Base-by-base conservation (phyloP, 2,888 invertebrate genomes). In the Meteorus colon region DNA sequence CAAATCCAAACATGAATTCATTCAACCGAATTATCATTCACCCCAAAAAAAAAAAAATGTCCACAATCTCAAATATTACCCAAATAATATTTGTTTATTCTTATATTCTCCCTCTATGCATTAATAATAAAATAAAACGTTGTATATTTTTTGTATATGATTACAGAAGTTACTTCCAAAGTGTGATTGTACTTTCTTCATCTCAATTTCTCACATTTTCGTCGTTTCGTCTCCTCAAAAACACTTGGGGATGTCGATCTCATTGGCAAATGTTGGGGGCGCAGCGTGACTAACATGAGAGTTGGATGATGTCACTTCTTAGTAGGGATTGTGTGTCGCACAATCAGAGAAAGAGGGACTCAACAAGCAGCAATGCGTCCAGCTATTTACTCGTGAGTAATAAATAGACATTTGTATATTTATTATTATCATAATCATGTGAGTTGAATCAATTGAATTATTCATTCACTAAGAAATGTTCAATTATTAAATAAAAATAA, bases 321-420 rank as follows among this genome's bases (percentile, higher is more conserved):
- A 87, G 86, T 77, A 85, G 87, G 82, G 87, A 88, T 81, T 82
- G 79, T 67, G 84, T 82, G 74, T 83, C 87, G 79, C 86, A 73
- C 62, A 76, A 76, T 76, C 76, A 84, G 77, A 85, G 82, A 73
- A 88, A 87, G 65, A 83, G 88, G 77, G 88, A 88, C 77, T 88
- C 88, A 29, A 88, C 82, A 69, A 84, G 85, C 78, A 88, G 88
- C 81, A 88, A 86, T 82, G 86, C 88, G 37, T 88, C 88, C 69
- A 88, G 87, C 78, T 88, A 88, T 76, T 82, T 88, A 69, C 78
- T 88, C 82, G 88, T 88, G 80, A 86, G 87, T 84, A 55, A 72
- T 71, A 55, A 24, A 65, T 41, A 37, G 31, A 34, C 29, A 31
- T 59, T 16, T 60, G 10, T 62, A 60, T 29, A 14, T 31, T 48